phyloP scores from a whole-genome alignment of 35 echinoderm and acorn worm species.

The Stichopus chloronotus region DNA sequence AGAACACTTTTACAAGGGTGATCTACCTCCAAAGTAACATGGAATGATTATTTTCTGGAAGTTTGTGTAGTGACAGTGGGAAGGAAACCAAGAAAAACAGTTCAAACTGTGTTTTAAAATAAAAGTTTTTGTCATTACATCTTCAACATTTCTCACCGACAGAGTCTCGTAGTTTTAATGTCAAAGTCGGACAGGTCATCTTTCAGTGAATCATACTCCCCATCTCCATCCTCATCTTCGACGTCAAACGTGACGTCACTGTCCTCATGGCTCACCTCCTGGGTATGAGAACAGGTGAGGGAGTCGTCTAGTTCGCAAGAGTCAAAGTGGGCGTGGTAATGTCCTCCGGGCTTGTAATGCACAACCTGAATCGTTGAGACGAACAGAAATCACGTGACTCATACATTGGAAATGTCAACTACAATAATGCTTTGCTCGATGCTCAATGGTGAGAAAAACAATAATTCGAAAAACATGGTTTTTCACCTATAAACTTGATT shows the following conservation, averaged over 20 bases:
- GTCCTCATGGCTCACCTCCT: not conserved
- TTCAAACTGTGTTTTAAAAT: not conserved
- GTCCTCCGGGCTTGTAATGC: conserved; percentile 73
- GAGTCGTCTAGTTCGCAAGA: conserved; percentile 58
- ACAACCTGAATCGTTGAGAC: conserved; percentile 57
- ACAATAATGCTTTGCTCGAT: too few species aligned
- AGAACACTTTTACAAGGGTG: too few species aligned
- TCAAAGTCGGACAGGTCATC: not conserved
- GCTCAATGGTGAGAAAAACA: too few species aligned
- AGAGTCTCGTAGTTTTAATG: not conserved
- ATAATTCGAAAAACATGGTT: too few species aligned
- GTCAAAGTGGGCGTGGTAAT: conserved; percentile 89
- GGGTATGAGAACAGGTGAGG: conserved; percentile 58
- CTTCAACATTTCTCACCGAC: not conserved
- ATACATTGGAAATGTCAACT: too few species aligned
- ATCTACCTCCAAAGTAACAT: too few species aligned
- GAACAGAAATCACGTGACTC: not conserved
- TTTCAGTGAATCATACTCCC: not conserved
- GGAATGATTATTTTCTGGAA: too few species aligned
- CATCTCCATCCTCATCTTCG: not conserved
- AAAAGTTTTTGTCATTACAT: not conserved
- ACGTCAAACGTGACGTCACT: not conserved
- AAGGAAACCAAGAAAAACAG: too few species aligned
- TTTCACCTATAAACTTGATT: too few species aligned
- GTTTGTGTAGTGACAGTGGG: too few species aligned